Percentiles rank a stretch among this genome's conserved stretches.
Conservation (phyloP, 2,113 vertebrate species). For the Microtus ochrogaster region DNA sequence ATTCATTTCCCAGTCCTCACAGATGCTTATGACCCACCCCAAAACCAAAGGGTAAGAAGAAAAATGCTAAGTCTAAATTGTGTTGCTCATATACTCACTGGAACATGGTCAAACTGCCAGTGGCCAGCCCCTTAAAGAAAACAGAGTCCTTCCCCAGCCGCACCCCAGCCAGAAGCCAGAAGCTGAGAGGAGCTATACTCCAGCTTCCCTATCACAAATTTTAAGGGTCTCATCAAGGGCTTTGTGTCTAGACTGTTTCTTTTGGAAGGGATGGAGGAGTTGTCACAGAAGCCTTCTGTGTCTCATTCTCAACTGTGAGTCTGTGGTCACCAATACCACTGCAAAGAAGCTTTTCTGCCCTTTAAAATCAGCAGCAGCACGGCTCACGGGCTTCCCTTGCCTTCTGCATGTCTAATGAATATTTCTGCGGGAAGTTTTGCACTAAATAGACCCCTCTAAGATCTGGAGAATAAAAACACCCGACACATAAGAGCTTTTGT, state of each 20-base stretch:
- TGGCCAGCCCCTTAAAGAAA: neutral
- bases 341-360: neutral
- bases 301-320: neutral
- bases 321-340: neutral
- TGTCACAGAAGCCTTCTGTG: neutral
- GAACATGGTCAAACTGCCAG: neutral
- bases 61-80: neutral
- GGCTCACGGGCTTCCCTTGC: neutral
- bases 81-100: neutral
- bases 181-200: neutral
- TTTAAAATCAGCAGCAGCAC: neutral
- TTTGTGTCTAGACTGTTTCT: neutral
- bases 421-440: slow-evolving; percentile 18
- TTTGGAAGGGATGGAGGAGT: neutral
- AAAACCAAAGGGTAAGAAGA: too few relatives aligned
- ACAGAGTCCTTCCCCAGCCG: neutral
- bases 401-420: slow-evolving; percentile 56
- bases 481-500: neutral
- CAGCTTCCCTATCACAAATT: neutral
- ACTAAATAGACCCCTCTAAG: neutral
- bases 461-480: neutral
- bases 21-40: too few relatives aligned
- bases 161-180: neutral
- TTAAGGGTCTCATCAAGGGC: neutral
- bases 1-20: too few relatives aligned